Evolutionary conservation across 2,888 invertebrate genomes (phyloP), one percentile per base, ranked within the genome.

Genomic region (Rhamphomyia laevipes): DNA sequence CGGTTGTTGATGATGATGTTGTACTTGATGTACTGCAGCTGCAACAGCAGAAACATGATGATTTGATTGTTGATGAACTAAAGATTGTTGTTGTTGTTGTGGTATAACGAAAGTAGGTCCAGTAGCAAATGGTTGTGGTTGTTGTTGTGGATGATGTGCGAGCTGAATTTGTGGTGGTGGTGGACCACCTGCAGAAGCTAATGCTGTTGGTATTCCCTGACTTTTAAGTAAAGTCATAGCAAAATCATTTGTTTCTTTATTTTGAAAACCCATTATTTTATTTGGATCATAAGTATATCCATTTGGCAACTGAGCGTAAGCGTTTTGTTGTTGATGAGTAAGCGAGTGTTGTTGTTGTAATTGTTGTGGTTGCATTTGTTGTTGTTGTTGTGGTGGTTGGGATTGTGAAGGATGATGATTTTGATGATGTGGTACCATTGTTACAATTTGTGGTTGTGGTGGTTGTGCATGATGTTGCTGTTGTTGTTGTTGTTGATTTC

Each of bases 1-100:
- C 21, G 56, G 84, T 58, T 85, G 70, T 17, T 76, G 77, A 12
- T 83, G 83, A 59, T 85, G 84, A n/a, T 41, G 43, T 44, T 53
- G 53, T 49, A 53, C 51, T 4, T 53, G 18, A 45, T 53, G 51
- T 41, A 50, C 13, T 11, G 44, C 31, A 33, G 16, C 35, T n/a
- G 31, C 11, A 38, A 37, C 7, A 31, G 45, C 21, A 16, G 30
- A 7, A 33, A 21, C 15, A 23, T 21, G 17, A 15, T 47, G 43
- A 16, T 31, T 23, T 16, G 35, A 16, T 30, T 48, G 50, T 15
- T 38, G 43, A 15, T 48, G 48, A 6, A 16, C 21, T 2, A 38
- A 9, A 17, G 33, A 41, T 42, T 23, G 33, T 37, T 6, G 7
- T 18, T n/a, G 30, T n/a, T 18, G n/a, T 35, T 38, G 52, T 1